phyloP scores from a whole-genome alignment of 2,888 invertebrate species.

The Mesochorus sp. region DNA sequence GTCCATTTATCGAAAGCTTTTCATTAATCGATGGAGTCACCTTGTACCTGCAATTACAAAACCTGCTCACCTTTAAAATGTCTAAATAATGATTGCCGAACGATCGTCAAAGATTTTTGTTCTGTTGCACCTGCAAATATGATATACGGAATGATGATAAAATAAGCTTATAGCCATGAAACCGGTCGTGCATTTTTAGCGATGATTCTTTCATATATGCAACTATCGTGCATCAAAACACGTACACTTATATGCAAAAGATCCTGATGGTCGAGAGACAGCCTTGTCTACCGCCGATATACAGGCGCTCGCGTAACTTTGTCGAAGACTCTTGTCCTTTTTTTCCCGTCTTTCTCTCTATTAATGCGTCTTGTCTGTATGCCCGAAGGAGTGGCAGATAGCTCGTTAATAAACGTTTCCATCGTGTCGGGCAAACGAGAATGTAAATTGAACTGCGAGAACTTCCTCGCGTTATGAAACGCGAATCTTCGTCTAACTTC shows the following conservation, averaged over 20 bases:
- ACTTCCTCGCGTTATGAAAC: slow-evolving; percentile 33
- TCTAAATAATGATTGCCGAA: slow-evolving; percentile 39
- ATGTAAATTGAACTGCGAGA: slow-evolving; percentile 23
- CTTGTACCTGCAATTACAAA: neutral
- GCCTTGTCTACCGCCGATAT: slow-evolving; percentile 55
- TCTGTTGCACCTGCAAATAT: neutral
- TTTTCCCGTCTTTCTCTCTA: neutral
- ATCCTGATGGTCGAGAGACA: slow-evolving; percentile 56
- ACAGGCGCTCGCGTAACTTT: slow-evolving; percentile 47
- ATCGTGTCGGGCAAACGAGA: slow-evolving; percentile 27
- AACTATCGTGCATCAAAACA: slow-evolving; percentile 32
- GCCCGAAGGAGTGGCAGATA: slow-evolving; percentile 43
- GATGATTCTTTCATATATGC: slow-evolving; percentile 72
- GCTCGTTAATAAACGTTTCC: slow-evolving; percentile 44
- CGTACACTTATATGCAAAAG: slow-evolving; percentile 25
- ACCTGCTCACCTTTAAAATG: slow-evolving; percentile 44
- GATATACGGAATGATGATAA: slow-evolving; percentile 6
- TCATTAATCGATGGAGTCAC: neutral
- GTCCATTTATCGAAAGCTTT: neutral
- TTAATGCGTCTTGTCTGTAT: slow-evolving; percentile 21
- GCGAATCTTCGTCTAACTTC: slow-evolving; percentile 37
- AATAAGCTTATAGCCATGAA: slow-evolving; percentile 53
- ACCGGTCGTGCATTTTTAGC: slow-evolving; percentile 75
- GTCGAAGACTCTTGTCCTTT: slow-evolving; percentile 16
- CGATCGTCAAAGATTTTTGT: slow-evolving; percentile 28